phyloP scores from a whole-genome alignment of 1,140 invertebrate genomes.

The Batillaria attramentaria region DNA sequence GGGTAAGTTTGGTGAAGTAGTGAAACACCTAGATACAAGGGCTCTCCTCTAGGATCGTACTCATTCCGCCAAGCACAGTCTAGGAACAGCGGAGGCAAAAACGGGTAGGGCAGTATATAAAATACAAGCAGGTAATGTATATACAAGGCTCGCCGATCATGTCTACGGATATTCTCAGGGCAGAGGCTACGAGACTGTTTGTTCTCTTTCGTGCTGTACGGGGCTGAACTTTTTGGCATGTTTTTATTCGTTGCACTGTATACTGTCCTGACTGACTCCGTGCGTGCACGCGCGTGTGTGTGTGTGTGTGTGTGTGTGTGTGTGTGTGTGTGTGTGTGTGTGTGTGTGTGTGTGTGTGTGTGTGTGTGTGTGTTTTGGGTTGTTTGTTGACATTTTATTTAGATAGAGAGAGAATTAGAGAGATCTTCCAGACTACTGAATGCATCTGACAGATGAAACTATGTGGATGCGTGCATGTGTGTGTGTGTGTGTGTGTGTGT shows the following conservation, averaged over 20 bases:
- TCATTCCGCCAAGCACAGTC: too few species aligned
- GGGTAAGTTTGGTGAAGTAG: too few species aligned
- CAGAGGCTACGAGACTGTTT: neutral
- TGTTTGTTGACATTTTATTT: neutral
- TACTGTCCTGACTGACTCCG: neutral
- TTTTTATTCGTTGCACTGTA: neutral
- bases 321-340: slow-evolving; percentile 13
- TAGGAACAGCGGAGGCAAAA: too few species aligned
- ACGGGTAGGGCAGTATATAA: too few species aligned
- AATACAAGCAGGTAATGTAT: too few species aligned
- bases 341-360: slow-evolving; percentile 16
- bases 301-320: neutral
- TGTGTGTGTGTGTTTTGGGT: neutral
- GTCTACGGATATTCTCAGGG: neutral
- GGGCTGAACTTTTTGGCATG: too few species aligned
- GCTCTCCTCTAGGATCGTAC: too few species aligned
- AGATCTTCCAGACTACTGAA: neutral
- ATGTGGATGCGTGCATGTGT: neutral
- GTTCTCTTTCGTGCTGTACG: neutral
- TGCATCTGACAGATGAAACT: neutral
- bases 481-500: neutral
- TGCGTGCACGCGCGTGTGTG: neutral
- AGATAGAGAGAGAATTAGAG: neutral
- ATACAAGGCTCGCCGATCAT: too few species aligned
- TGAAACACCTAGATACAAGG: too few species aligned